phyloP scores from a whole-genome alignment of 92 coral and sea anemone species.

The Phenganax marumi region DNA sequence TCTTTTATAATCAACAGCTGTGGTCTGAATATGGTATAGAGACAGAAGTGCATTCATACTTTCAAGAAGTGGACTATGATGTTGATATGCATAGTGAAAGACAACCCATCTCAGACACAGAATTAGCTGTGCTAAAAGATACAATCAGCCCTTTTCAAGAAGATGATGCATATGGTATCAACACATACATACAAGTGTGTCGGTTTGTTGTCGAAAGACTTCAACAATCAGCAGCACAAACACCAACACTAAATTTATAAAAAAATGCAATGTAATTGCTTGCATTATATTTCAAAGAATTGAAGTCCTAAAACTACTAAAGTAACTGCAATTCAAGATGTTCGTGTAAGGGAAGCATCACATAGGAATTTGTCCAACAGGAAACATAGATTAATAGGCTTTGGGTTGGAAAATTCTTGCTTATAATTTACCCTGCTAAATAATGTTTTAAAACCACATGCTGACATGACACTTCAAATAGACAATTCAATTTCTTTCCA shows the following conservation, averaged over 20 bases:
- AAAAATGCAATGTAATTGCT: neutral
- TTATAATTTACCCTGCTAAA: no score
- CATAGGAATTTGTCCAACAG: no score
- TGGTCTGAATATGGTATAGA: slow-evolving; percentile 22
- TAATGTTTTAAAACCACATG: neutral
- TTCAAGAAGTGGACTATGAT: neutral
- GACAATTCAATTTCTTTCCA: neutral
- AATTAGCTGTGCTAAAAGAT: slow-evolving; percentile 4
- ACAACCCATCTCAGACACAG: slow-evolving; percentile 4
- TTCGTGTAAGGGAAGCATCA: no score
- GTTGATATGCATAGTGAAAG: neutral
- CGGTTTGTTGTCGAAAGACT: slow-evolving; percentile 12
- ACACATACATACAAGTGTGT: slow-evolving; percentile 14
- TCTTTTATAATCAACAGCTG: neutral
- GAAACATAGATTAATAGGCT: no score
- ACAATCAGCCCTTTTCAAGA: slow-evolving; percentile 18
- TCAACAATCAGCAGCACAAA: neutral
- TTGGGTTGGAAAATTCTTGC: no score
- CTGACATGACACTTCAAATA: neutral
- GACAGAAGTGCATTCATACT: slow-evolving; percentile 13
- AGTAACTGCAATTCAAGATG: no score
- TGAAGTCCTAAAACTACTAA: no score
- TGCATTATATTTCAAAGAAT: no score
- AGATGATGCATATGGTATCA: slow-evolving; percentile 21
- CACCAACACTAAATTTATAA: neutral